phyloP scores from a whole-genome alignment of 2,113 vertebrate genomes.

The Ceratotherium simum region DNA sequence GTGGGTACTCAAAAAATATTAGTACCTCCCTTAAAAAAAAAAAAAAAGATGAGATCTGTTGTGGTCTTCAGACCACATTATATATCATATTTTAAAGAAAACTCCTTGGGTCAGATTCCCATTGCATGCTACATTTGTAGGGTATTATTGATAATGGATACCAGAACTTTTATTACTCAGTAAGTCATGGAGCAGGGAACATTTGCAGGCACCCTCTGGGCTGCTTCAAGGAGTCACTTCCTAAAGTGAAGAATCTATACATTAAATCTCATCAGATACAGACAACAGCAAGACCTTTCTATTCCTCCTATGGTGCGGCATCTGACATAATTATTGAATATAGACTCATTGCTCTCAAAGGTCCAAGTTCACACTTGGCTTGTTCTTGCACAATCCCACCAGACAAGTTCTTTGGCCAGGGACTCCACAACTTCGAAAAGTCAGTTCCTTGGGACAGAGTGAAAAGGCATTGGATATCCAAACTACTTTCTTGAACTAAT shows the following conservation, averaged over 20 bases:
- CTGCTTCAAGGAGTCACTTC: background rate
- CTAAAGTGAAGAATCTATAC: background rate
- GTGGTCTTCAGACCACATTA: background rate
- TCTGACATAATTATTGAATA: background rate
- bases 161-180: background rate
- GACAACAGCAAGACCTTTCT: background rate
- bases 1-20: background rate
- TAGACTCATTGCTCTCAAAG: background rate
- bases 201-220: background rate
- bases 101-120: background rate
- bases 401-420: conserved; percentile 77
- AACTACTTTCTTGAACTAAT: conserved; percentile 82
- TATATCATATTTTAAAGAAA: conserved; percentile 41
- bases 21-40: background rate
- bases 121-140: background rate
- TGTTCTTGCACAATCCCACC: background rate
- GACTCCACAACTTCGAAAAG: conserved; percentile 86
- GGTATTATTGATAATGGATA: background rate
- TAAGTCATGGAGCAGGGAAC: background rate
- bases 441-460: conserved; percentile 88
- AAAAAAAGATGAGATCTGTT: background rate
- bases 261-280: background rate
- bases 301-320: background rate
- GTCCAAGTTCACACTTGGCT: background rate
- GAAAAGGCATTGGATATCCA: conserved; percentile 86